Percentiles rank a stretch among this genome's conserved stretches.
Evolutionary conservation across 2,888 invertebrate species (phyloP).

Genomic region (Plagiodera versicolora): DNA sequence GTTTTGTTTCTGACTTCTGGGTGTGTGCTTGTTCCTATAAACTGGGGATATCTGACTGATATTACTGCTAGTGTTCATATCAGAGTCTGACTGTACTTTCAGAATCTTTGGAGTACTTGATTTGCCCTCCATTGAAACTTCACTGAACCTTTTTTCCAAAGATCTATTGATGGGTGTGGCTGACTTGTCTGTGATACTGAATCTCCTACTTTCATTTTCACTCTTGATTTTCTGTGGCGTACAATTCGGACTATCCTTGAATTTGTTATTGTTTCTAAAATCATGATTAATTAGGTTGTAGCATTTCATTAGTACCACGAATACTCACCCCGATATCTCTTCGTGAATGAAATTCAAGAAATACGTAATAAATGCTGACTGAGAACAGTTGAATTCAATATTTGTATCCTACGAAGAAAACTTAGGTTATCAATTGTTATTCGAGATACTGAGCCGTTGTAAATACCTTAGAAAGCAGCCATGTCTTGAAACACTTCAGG

Average conservation of each 20-base stretch:
- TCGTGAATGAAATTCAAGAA: conserved; percentile 52
- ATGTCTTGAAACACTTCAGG: conserved; percentile 52
- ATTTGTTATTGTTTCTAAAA: conserved; percentile 27
- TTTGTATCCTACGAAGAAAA: conserved; percentile 28
- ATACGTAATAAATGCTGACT: conserved; percentile 48
- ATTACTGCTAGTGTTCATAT: conserved; percentile 27
- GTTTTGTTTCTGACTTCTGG: conserved; percentile 29
- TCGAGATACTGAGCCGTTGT: conserved; percentile 14
- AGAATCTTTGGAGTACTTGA: conserved; percentile 37
- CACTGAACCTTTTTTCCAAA: conserved; percentile 13
- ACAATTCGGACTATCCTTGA: conserved; percentile 10
- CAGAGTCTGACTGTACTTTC: conserved; percentile 13
- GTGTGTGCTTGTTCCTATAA: conserved; percentile 35
- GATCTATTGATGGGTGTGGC: conserved; percentile 2
- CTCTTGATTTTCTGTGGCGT: conserved; percentile 9
- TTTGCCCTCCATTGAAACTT: background rate
- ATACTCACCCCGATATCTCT: conserved; percentile 43
- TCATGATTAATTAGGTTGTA: background rate
- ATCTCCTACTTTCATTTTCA: background rate
- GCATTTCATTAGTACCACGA: too few relatives aligned
- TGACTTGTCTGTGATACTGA: conserved; percentile 5
- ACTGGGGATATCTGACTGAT: conserved; percentile 46
- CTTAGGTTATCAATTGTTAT: conserved; percentile 11
- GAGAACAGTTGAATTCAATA: conserved; percentile 36
- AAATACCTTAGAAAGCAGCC: conserved; percentile 58